Percentiles rank a stretch among this genome's conserved stretches.
Evolutionary conservation across 1,140 invertebrate species (phyloP).

Genomic region (Atopsyche davidsoni): DNA sequence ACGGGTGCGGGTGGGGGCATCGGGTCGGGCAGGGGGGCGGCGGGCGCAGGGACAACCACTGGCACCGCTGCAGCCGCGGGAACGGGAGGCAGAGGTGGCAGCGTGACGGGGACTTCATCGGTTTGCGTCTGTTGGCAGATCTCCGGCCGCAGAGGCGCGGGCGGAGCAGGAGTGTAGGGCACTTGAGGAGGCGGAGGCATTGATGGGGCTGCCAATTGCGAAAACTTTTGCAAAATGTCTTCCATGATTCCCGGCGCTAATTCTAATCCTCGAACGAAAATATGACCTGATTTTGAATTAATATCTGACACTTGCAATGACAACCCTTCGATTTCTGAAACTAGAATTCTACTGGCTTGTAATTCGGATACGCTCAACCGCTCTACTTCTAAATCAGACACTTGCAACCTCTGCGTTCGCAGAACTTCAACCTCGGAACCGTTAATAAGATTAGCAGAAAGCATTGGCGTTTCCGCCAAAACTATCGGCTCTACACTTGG

Average conservation of each 20-base stretch:
- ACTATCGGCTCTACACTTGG: neutral
- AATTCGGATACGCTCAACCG: conserved; percentile 67
- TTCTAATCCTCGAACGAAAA: conserved; percentile 58
- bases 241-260: conserved; percentile 57
- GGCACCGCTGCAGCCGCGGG: neutral
- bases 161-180: conserved; percentile 21
- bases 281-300: conserved; percentile 56
- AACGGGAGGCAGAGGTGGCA: neutral
- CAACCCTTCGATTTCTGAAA: conserved; percentile 70
- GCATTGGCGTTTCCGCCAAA: conserved; percentile 5
- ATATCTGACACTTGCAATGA: conserved; percentile 63
- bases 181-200: conserved; percentile 12
- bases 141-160: conserved; percentile 32
- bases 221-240: conserved; percentile 52
- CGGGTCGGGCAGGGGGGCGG: conserved; percentile 23
- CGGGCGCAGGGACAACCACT: neutral
- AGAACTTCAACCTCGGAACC: conserved; percentile 34
- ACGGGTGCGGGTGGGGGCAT: conserved; percentile 34
- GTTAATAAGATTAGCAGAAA: neutral
- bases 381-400: conserved; percentile 70
- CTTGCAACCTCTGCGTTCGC: conserved; percentile 56
- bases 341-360: conserved; percentile 68
- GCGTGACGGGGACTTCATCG: conserved; percentile 24
- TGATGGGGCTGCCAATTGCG: conserved; percentile 39
- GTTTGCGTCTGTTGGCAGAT: conserved; percentile 46